These are phyloP conservation scores for Clavelina lepadiformis DNA, from an alignment of 23 tunicate species.

Conservation along the genomic window DNA sequence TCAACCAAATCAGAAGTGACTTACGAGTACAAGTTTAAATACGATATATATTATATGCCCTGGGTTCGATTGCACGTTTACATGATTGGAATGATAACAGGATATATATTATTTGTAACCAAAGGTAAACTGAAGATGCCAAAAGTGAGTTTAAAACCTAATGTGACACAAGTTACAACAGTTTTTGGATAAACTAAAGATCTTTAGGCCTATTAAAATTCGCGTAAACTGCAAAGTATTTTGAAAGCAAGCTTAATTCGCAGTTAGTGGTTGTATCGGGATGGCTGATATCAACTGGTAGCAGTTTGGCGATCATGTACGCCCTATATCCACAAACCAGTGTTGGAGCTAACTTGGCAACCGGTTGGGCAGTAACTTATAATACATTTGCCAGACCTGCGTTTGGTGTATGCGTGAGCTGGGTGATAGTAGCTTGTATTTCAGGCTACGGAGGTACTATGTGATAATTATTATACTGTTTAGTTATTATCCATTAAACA, in stretches of 20 bases:
- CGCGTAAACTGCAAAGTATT: too few relatives aligned
- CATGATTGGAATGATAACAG: slow-evolving; percentile 80
- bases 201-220: too few relatives aligned
- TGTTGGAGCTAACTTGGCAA: slow-evolving; percentile 5
- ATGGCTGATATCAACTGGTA: slow-evolving; percentile 34
- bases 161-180: too few relatives aligned
- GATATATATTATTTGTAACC: slow-evolving; percentile 38
- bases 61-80: slow-evolving; percentile 79
- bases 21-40: slow-evolving; percentile 14
- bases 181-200: too few relatives aligned
- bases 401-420: slow-evolving; percentile 60
- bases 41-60: slow-evolving; percentile 50
- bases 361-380: slow-evolving; percentile 46
- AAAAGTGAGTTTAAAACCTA: too few relatives aligned
- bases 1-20: too few relatives aligned
- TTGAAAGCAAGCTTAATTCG: too few relatives aligned
- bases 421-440: slow-evolving; percentile 71
- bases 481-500: neutral
- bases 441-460: slow-evolving; percentile 93
- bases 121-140: slow-evolving; percentile 41
- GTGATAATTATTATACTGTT: too few relatives aligned
- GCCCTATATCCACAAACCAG: slow-evolving; percentile 21
- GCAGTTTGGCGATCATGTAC: slow-evolving; percentile 42
- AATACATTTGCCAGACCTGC: slow-evolving; percentile 53
- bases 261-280: slow-evolving; percentile 40